Base-by-base conservation (phyloP, 2,888 invertebrate genomes). In the Drosophila suboccidentalis region DNA sequence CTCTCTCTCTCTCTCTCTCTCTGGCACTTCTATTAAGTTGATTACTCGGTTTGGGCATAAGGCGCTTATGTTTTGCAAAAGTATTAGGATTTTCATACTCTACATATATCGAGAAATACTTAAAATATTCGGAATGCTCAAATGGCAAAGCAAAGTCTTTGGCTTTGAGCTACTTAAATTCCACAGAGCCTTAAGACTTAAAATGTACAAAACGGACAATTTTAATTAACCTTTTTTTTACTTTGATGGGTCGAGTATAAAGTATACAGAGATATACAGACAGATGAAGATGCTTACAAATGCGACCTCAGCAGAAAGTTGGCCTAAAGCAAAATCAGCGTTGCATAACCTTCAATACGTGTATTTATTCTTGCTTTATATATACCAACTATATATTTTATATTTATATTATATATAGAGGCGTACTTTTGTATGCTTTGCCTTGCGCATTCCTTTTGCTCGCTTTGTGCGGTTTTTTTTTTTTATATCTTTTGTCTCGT, bases 181-280 rank as follows among this genome's bases (percentile, higher is more conserved):
- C 43, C 50, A 9, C 13, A 39, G 32, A 39, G 22, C 8, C 49
- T 38, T 15, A 41, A 53, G 61, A 26, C 74, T 61, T 78, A 36
- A 51, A 73, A 58, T 44, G 61, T 43, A 55, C 68, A 46, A 49
- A 49, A 47, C 44, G 43, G 22, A 53, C 55, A 58, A 57, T 61
- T 79, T 79, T 78, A 78, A 79, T 78, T 79, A 76, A 74, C 69
- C 78, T 57, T 78, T 65, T 67, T 53, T 47, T 55, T 64, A 29
- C 60, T 72, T 71, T 71, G 64, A 64, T 71, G 59, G 46, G 39
- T 29, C 32, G 10, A 22, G 13, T 34, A 32, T 34, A 32, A 64
- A 38, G 60, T 26, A 63, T 22, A 59, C 32, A 19, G 8, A 59
- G 46, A 44, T 17, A 17, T 46, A 13, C 43, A 44, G 43, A 36